Conservation (phyloP, 2,113 vertebrate species). For the Gracilinanus agilis region DNA sequence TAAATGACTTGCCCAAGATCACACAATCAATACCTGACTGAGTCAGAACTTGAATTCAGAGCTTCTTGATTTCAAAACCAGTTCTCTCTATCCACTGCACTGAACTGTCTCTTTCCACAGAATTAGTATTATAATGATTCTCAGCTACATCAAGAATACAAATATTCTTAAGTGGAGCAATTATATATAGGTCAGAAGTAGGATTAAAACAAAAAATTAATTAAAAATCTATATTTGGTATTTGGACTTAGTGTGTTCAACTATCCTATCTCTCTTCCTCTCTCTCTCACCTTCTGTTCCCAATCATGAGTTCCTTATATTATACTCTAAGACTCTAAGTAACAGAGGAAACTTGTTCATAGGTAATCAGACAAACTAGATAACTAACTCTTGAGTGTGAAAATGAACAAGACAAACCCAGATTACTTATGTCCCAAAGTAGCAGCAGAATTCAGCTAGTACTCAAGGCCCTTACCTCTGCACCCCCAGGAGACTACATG, state of each 20-base stretch:
- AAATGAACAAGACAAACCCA: not conserved
- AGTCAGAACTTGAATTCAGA: not conserved
- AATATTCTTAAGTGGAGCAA: not conserved
- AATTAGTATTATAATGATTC: not conserved
- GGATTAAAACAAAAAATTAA: not conserved
- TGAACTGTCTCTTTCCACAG: not conserved
- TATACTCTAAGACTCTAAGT: not conserved
- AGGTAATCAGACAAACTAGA: not conserved
- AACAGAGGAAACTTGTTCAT: not conserved
- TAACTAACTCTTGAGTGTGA: not conserved
- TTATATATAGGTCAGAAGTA: not conserved
- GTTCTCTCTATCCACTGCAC: not conserved
- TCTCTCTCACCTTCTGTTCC: not conserved
- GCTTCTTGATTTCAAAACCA: not conserved
- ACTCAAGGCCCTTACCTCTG: not conserved
- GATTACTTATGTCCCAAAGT: not conserved
- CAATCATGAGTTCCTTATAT: not conserved
- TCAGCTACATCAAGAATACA: slow-evolving; percentile 6
- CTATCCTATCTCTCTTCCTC: not conserved
- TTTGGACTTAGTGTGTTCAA: not conserved
- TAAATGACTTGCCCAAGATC: not conserved
- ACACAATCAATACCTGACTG: not conserved
- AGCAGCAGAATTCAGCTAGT: not conserved
- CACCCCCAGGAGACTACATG: not conserved
- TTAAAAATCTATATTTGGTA: not conserved